These are phyloP conservation scores for Corythornis vintsioides DNA, from an alignment of 2,113 vertebrate genomes.

Conservation along the genomic window DNA sequence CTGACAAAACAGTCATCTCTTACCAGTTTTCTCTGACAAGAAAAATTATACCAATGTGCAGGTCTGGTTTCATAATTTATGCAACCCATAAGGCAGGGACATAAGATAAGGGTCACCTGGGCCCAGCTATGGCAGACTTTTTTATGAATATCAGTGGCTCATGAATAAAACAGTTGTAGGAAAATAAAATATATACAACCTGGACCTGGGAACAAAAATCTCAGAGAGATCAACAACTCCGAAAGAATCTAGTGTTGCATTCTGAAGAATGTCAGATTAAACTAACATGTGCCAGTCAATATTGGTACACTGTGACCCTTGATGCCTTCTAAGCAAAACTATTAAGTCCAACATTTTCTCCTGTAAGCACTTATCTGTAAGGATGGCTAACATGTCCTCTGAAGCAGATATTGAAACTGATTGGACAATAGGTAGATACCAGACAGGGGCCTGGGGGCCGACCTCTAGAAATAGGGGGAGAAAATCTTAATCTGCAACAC, in stretches of 20 bases:
- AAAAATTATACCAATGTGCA: not conserved
- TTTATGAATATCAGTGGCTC: constrained; percentile 74
- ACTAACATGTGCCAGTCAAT: constrained; percentile 91
- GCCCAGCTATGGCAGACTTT: constrained; percentile 58
- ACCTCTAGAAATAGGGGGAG: constrained; percentile 94
- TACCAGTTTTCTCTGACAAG: not conserved
- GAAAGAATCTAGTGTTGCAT: constrained; percentile 80
- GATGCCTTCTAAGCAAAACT: constrained; percentile 91
- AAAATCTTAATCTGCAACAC: constrained; percentile 99
- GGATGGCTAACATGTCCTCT: constrained; percentile 92
- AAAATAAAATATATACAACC: constrained; percentile 80
- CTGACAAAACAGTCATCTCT: not conserved
- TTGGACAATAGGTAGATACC: constrained; percentile 95
- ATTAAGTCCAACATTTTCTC: constrained; percentile 96
- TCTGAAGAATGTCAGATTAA: constrained; percentile 90
- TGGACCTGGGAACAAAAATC: constrained; percentile 75
- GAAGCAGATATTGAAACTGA: constrained; percentile 96
- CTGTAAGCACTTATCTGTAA: constrained; percentile 93
- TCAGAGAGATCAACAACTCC: constrained; percentile 77
- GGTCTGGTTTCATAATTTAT: constrained; percentile 58
- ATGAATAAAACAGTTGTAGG: constrained; percentile 80
- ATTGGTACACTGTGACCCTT: constrained; percentile 94
- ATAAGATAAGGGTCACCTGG: constrained; percentile 45
- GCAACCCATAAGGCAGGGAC: not conserved
- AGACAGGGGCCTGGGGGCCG: constrained; percentile 88